Percentiles rank a stretch among this genome's conserved stretches.
phyloP scores from a whole-genome alignment of 2,888 invertebrate species.

The Hirtodrosophila alboralis region DNA sequence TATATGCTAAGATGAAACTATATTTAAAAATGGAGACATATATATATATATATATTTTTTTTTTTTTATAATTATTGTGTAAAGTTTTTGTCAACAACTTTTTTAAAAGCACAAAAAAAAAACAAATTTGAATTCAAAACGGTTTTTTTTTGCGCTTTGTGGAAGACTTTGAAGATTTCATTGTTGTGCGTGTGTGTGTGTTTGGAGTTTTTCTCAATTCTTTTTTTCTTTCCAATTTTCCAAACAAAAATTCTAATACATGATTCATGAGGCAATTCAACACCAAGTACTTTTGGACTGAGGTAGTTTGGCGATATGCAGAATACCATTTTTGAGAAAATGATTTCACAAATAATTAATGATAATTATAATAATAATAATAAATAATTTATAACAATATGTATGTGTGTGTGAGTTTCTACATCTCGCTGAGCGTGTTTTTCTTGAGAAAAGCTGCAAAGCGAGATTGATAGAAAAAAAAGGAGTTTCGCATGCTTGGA shows the following conservation, averaged over 20 bases:
- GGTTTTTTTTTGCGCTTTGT: slow-evolving; percentile 52
- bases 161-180: slow-evolving; percentile 80
- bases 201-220: background rate
- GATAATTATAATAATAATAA: slow-evolving; percentile 70
- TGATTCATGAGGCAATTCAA: slow-evolving; percentile 75
- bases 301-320: slow-evolving; percentile 78
- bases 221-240: slow-evolving; percentile 34
- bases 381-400: slow-evolving; percentile 73
- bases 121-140: no score
- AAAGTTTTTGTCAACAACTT: slow-evolving; percentile 47
- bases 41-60: slow-evolving; percentile 29
- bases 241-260: slow-evolving; percentile 56
- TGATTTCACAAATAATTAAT: slow-evolving; percentile 57
- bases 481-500: slow-evolving; percentile 66
- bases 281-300: slow-evolving; percentile 79
- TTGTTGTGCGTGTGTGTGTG: slow-evolving; percentile 41
- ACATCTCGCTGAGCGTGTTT: slow-evolving; percentile 34
- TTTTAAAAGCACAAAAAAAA: slow-evolving; percentile 50
- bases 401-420: slow-evolving; percentile 33
- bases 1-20: slow-evolving; percentile 38
- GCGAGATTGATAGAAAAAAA: slow-evolving; percentile 26
- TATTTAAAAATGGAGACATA: slow-evolving; percentile 40
- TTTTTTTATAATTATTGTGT: slow-evolving; percentile 39
- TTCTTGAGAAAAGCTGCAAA: slow-evolving; percentile 3
- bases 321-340: slow-evolving; percentile 67